A percentile compares a stretch with the other conserved stretches of the same genome.
These are phyloP conservation scores for Frieseomelitta varia DNA, from an alignment of 1,140 invertebrate species.

Conservation along the genomic window DNA sequence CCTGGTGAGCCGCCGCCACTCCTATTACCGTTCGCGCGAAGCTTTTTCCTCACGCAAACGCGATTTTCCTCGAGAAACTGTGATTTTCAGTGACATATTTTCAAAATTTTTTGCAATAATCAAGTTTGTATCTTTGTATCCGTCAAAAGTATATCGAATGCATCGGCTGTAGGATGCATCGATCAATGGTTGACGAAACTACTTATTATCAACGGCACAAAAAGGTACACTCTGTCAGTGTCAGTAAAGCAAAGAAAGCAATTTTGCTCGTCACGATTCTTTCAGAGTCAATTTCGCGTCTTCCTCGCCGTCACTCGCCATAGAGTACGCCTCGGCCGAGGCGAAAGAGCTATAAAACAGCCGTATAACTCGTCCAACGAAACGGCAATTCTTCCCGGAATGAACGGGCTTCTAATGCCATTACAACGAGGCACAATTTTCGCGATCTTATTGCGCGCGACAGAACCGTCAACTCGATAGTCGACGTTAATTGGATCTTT, in stretches of 20 bases:
- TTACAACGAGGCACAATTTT: neutral
- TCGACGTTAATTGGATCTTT: neutral
- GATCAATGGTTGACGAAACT: neutral
- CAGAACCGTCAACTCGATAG: neutral
- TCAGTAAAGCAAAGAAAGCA: neutral
- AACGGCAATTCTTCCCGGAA: neutral
- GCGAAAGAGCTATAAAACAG: neutral
- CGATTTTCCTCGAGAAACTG: neutral
- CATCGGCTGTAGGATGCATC: neutral
- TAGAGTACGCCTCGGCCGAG: too few species aligned
- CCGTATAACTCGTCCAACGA: neutral
- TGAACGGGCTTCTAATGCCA: neutral
- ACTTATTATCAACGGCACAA: neutral
- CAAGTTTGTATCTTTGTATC: neutral
- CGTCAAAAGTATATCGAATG: neutral
- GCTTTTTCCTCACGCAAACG: neutral
- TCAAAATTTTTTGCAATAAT: too few species aligned
- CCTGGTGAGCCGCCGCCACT: neutral
- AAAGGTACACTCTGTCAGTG: neutral
- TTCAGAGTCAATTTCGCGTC: neutral
- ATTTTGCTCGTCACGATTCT: too few species aligned
- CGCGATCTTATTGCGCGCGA: neutral
- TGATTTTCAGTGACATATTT: neutral
- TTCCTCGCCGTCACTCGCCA: neutral
- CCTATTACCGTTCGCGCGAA: neutral